Base-by-base conservation (phyloP, 2,888 invertebrate genomes). In the Eumacrocentrus americanus region DNA sequence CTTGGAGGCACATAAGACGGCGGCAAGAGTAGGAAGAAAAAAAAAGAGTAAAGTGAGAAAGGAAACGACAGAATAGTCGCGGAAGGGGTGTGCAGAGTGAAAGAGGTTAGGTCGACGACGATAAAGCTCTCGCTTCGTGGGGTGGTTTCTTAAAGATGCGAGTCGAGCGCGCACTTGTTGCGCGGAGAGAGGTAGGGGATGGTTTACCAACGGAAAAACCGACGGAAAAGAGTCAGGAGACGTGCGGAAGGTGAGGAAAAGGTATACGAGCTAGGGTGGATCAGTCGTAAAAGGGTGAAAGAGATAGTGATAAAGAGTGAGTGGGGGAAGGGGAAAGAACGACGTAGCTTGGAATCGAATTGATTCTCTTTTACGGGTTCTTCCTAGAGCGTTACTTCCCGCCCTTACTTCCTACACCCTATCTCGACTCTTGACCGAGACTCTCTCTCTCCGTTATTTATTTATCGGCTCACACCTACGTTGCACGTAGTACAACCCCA, bases 361-460 rank as follows among this genome's bases (percentile, higher is more conserved):
- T 80, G 79, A 79, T 80, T 79, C 75, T 72, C 74, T 74, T 79
- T 79, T 76, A 79, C 72, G 73, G 72, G 63, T 70, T 73, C 74
- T 72, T 71, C 64, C 69, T 73, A 14, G 12, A 53, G 25, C 11
- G 25, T 23, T 20, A 20, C 34, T 29, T 35, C 38, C 18, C 57
- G 52, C 46, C 47, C 44, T 57, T 35, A 7, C 40, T 52, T 55
- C 55, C 14, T 56, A 40, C 23, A 23, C 44, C 37, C 22, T 53
- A 50, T 58, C 35, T 52, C 48, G 34, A 38, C 29, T 46, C 56
- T 56, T 61, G 61, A 58, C 50, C 48, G 38, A 34, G 51, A n/a
- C n/a, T 37, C 50, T 40, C 56, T 57, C 60, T 62, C 52, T 40
- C 40, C 42, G 58, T 63, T 63, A 60, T 61, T 65, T 59, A 64